Evolutionary conservation across 2,113 vertebrate species (phyloP).

Genomic region (Orientallactaga bullata): DNA sequence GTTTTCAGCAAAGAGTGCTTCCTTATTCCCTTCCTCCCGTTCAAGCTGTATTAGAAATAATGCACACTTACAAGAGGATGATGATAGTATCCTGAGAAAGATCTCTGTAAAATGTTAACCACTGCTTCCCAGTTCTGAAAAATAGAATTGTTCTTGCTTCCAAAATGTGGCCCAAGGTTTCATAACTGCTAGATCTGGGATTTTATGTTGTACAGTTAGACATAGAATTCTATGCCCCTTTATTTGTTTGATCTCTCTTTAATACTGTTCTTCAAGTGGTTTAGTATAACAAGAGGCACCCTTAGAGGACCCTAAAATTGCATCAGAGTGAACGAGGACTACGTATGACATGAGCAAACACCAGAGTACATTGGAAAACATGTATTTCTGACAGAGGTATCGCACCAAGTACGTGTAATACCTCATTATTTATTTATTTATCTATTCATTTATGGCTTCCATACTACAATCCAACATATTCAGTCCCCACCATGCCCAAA

Average conservation of each 20-base stretch:
- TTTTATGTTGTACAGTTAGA: conserved; percentile 53
- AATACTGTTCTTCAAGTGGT: conserved; percentile 27
- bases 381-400: background rate
- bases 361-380: conserved; percentile 12
- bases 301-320: conserved; percentile 64
- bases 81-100: conserved; percentile 54
- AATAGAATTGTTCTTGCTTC: conserved; percentile 15
- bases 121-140: conserved; percentile 51
- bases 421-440: background rate
- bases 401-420: conserved; percentile 18
- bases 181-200: conserved; percentile 11
- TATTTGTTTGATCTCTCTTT: background rate
- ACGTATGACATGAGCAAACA: conserved; percentile 17
- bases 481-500: conserved; percentile 18
- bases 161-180: conserved; percentile 52
- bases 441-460: background rate
- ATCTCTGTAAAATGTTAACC: conserved; percentile 68
- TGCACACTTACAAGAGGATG: conserved; percentile 27
- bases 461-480: conserved; percentile 28
- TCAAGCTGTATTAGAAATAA: conserved; percentile 53
- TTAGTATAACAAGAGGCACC: conserved; percentile 66
- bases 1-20: conserved; percentile 47
- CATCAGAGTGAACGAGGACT: conserved; percentile 38
- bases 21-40: conserved; percentile 49
- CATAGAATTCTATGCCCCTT: background rate